Evolutionary conservation across 2,113 vertebrate species (phyloP), one percentile per base, ranked within the genome.

Genomic region (Callipepla squamata): DNA sequence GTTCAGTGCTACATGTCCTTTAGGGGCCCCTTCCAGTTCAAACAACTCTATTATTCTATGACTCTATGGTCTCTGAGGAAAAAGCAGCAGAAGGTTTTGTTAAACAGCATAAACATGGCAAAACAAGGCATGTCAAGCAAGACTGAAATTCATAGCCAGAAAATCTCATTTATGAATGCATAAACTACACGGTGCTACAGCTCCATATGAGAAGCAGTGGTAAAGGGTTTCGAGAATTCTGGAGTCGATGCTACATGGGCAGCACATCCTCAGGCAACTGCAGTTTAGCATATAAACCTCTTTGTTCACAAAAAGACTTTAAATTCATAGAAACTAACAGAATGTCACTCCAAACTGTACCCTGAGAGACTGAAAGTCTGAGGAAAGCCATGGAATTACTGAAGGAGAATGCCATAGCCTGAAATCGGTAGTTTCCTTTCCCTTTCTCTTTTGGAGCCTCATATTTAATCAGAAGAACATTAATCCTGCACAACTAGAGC

Each of bases 81-180:
- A 18, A 18, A 48, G 7, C 57, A 38, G 42, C 7, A 30, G 22
- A 50, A 69, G 7, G 2, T 42, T 63, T 44, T 20, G 36, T 38
- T 50, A 36, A 34, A 21, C 7, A 34, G 28, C 1, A 0, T 17
- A 65, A 63, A n/a, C 21, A 12, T 1, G 0, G 26, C 20, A 73
- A 55, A 76, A 42, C 0, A 62, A 51, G 12, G 14, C 23, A 47
- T 11, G 11, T 40, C 19, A 34, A 59, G 63, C 13, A 11, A 13
- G 28, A 34, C 16, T 42, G n/a, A 48, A 72, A n/a, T 9, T 36
- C 9, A 40, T 47, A 6, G 13, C 38, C 51, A 45, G 32, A 28
- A 77, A 77, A 40, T 59, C 11, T n/a, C 4, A 2, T 4, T 8
- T 9, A 61, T 12, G 26, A 78, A 50, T 38, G 12, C 16, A 13